These are phyloP conservation scores for Morelia viridis DNA, from an alignment of 2,797 vertebrate genomes.

Conservation along the genomic window DNA sequence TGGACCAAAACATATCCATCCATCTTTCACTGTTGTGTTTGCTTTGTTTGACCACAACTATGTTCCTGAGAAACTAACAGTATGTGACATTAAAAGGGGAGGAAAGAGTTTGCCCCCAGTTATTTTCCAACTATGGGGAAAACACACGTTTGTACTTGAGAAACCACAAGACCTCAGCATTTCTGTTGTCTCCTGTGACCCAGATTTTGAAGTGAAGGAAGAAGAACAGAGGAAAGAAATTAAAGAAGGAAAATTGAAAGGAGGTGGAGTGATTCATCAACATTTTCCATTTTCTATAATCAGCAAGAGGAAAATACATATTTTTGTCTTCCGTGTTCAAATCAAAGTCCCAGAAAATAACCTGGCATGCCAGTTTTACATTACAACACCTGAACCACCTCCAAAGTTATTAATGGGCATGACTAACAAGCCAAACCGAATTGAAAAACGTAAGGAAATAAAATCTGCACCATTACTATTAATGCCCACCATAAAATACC, in stretches of 20 bases:
- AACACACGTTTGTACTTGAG: constrained; percentile 81
- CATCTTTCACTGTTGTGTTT: constrained; percentile 87
- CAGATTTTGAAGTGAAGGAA: constrained; percentile 82
- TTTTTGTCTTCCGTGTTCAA: constrained; percentile 82
- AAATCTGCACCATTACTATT: constrained; percentile 74
- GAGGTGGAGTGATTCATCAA: constrained; percentile 80
- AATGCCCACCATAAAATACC: constrained; percentile 73
- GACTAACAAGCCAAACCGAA: constrained; percentile 67
- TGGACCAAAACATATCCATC: constrained; percentile 93
- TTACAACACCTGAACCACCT: constrained; percentile 83
- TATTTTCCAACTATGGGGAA: constrained; percentile 93
- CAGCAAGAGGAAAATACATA: constrained; percentile 73
- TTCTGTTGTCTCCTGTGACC: constrained; percentile 73
- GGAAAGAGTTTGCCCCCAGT: constrained; percentile 85
- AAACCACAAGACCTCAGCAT: constrained; percentile 82
- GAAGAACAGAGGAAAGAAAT: constrained; percentile 81
- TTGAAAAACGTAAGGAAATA: constrained; percentile 74
- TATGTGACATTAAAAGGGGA: constrained; percentile 82
- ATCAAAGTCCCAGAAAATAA: constrained; percentile 72
- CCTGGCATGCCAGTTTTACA: constrained; percentile 77
- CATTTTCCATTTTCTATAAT: constrained; percentile 83
- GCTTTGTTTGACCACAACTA: constrained; percentile 87
- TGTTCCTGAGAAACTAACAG: constrained; percentile 84
- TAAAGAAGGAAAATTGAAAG: constrained; percentile 80
- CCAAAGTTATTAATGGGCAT: constrained; percentile 74